Evolutionary conservation across 1,140 invertebrate species (phyloP).

Genomic region (Whitmania pigra): DNA sequence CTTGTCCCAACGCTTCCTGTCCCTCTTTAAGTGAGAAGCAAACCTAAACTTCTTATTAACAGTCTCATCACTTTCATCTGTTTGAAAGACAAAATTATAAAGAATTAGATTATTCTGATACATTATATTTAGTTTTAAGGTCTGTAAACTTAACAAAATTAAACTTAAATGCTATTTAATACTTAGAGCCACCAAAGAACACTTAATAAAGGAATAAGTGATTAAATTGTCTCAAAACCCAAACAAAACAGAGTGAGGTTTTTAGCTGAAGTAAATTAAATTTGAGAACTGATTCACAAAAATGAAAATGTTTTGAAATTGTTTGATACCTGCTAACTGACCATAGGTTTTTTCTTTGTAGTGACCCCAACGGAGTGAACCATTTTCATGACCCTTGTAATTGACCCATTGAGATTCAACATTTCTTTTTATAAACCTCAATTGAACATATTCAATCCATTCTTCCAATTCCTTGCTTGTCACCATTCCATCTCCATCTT

Average conservation of each 20-base stretch:
- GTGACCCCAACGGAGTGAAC: constrained; percentile 68
- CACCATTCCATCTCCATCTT: constrained; percentile 69
- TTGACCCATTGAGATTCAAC: constrained; percentile 81
- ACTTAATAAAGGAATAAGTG: too few species aligned
- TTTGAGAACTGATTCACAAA: too few species aligned
- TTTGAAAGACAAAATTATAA: neutral
- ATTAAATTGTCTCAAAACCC: too few species aligned
- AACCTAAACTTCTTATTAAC: neutral
- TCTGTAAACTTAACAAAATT: too few species aligned
- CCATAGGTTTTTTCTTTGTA: constrained; percentile 72
- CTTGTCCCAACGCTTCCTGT: constrained; percentile 36
- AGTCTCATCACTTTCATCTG: constrained; percentile 4
- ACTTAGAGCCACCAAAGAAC: too few species aligned
- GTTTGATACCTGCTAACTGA: constrained; percentile 43
- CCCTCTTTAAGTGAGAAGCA: constrained; percentile 26
- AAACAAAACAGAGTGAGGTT: too few species aligned
- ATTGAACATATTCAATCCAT: constrained; percentile 89
- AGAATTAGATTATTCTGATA: too few species aligned
- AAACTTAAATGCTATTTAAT: too few species aligned
- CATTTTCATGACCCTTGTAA: constrained; percentile 56
- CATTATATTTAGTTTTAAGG: too few species aligned
- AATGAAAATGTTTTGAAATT: neutral
- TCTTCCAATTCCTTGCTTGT: constrained; percentile 77
- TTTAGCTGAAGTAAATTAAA: too few species aligned
- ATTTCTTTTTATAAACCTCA: constrained; percentile 76